Conservation (phyloP, 2,797 vertebrate genomes). For the Betta splendens region DNA sequence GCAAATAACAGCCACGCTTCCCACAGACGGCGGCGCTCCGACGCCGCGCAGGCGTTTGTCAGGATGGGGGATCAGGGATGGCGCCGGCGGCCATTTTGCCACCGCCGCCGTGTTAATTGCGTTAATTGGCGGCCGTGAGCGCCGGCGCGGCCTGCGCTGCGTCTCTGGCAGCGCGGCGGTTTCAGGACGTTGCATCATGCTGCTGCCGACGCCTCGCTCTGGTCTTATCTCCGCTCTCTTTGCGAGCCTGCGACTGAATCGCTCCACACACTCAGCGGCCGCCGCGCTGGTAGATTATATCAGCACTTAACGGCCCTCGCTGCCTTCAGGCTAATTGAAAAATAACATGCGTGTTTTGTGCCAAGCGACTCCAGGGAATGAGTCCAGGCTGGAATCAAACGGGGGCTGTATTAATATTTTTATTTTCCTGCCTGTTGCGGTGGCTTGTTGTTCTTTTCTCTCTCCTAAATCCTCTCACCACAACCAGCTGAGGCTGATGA, state of each 20-base stretch:
- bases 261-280: slow-evolving; percentile 11
- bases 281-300: slow-evolving; percentile 29
- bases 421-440: no score
- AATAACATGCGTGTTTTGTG: slow-evolving; percentile 19
- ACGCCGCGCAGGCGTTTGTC: no score
- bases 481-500: no score
- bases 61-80: no score
- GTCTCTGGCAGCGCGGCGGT: slow-evolving; percentile 48
- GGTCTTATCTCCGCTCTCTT: slow-evolving; percentile 31
- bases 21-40: no score
- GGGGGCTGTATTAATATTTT: no score
- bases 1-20: slow-evolving; percentile 49
- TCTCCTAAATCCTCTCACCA: no score
- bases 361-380: not conserved
- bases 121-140: slow-evolving; percentile 58
- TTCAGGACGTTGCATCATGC: slow-evolving; percentile 68
- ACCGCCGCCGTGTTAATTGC: slow-evolving; percentile 49
- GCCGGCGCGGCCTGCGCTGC: slow-evolving; percentile 43
- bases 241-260: slow-evolving; percentile 6
- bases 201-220: slow-evolving; percentile 47
- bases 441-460: no score
- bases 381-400: not conserved
- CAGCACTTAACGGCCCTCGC: slow-evolving; percentile 16
- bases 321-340: slow-evolving; percentile 10
- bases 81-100: slow-evolving; percentile 46